A percentile compares a stretch with the other conserved stretches of the same genome.
Conservation (phyloP, 2,888 invertebrate species). For the Disparrhopalites patrizii region DNA sequence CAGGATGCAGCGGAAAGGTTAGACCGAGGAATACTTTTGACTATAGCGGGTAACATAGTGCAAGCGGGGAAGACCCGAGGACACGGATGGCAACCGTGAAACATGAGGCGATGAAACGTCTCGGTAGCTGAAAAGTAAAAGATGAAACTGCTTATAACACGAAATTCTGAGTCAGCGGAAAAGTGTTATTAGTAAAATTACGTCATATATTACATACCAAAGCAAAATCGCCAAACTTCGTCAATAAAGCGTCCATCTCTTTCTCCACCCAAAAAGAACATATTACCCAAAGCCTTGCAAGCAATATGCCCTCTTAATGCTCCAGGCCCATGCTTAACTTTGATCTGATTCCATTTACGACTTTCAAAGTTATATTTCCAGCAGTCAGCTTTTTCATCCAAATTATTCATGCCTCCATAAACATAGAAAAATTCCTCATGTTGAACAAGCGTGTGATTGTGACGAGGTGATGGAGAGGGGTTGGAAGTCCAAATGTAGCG, state of each 20-base stretch:
- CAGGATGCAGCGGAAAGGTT: neutral
- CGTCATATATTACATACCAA: too few species aligned
- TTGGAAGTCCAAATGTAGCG: conserved; percentile 35
- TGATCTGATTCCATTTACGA: conserved; percentile 61
- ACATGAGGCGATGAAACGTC: conserved; percentile 16
- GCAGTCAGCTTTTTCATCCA: conserved; percentile 70
- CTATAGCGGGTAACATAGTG: conserved; percentile 22
- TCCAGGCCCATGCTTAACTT: conserved; percentile 63
- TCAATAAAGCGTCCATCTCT: conserved; percentile 65
- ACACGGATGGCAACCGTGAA: conserved; percentile 59
- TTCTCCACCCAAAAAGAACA: conserved; percentile 78
- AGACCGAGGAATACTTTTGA: conserved; percentile 2
- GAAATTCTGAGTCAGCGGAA: too few species aligned
- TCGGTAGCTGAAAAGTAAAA: conserved; percentile 14
- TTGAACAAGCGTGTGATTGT: conserved; percentile 78
- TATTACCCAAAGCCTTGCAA: conserved; percentile 58
- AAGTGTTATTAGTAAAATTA: conserved; percentile 20
- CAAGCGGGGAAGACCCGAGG: conserved; percentile 56
- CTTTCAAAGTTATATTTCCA: conserved; percentile 69
- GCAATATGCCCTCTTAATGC: conserved; percentile 73
- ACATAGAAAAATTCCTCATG: conserved; percentile 73
- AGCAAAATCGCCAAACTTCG: conserved; percentile 79
- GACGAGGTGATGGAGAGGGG: conserved; percentile 64
- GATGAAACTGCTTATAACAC: neutral
- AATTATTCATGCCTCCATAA: conserved; percentile 82